Base-by-base conservation (phyloP, 2,113 vertebrate species). In the Xiphophorus maculatus region DNA sequence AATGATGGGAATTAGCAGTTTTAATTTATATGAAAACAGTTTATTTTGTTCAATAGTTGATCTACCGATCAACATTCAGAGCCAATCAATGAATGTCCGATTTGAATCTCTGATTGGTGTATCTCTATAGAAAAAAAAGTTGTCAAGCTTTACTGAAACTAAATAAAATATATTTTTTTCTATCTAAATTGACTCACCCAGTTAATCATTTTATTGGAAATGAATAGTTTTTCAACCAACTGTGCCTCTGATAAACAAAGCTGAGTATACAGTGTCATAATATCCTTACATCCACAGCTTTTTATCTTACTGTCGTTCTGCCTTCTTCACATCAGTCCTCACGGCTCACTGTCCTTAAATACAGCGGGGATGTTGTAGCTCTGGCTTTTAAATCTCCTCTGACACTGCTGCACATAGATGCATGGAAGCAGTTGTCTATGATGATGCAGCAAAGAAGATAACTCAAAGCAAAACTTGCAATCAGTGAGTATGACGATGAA, bases 401-500 rank as follows among this genome's bases (percentile, higher is more conserved):
- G 71, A 76, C 70, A 66, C 35, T 69, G 60, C 72, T 63, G 73
- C 77, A 81, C 54, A 75, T 63, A 79, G 54, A 81, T 79, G 15
- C 29, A 69, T 65, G 61, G 51, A 72, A 68, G 54, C 10, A 10
- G 32, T 5, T 11, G 32, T 22, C 13, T n/a, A 27, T 15, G 68
- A 33, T 22, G 63, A 22, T 11, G 66, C 28, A 35, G 32, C 2
- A n/a, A 5, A 27, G 66, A 75, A 54, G 37, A 51, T 74, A 62
- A 65, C 70, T 80, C 68, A 44, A 64, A 76, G 44, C 54, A 35
- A 32, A 37, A 69, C 30, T 79, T 35, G 22, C 72, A 88, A 91
- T 87, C 90, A 89, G 71, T 92, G 84, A 81, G 40, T 71, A 28
- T 28, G 17, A 25, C 25, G 77, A 78, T 33, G 79, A 85, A 74